These are phyloP conservation scores for Macrocentrus cingulum DNA, from an alignment of 1,140 invertebrate genomes.

Conservation along the genomic window DNA sequence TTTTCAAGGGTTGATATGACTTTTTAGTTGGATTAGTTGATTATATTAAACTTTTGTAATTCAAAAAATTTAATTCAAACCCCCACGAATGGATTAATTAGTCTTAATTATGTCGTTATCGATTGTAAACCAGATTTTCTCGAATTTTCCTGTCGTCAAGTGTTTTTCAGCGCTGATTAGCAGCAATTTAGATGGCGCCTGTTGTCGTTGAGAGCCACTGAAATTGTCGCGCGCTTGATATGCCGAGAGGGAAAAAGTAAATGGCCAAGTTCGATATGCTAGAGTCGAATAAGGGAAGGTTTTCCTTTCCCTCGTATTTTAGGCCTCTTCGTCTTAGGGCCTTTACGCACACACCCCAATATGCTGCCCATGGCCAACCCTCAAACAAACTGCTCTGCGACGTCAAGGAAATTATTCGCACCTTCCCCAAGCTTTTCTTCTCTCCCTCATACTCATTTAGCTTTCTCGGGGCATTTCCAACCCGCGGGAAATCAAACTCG, in stretches of 20 bases:
- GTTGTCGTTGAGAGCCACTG: conserved; percentile 34
- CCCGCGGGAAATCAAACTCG: conserved; percentile 30
- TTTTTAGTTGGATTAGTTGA: too few species aligned
- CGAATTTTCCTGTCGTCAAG: too few species aligned
- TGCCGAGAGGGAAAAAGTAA: conserved; percentile 44
- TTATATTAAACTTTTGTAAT: too few species aligned
- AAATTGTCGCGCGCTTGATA: conserved; percentile 21
- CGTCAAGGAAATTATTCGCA: conserved; percentile 46
- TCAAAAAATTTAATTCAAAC: too few species aligned
- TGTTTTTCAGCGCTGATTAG: too few species aligned
- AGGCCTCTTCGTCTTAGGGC: conserved; percentile 21
- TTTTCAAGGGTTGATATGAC: too few species aligned
- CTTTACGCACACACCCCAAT: conserved; percentile 15
- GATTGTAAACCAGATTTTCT: too few species aligned
- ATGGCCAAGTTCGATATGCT: conserved; percentile 40
- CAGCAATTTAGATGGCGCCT: neutral
- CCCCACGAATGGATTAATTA: too few species aligned
- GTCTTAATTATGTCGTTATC: too few species aligned
- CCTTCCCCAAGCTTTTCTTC: conserved; percentile 37
- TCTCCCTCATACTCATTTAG: conserved; percentile 13
- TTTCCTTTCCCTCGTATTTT: conserved; percentile 28
- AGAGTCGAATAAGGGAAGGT: too few species aligned
- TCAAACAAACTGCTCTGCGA: conserved; percentile 21
- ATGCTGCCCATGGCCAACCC: conserved; percentile 21
- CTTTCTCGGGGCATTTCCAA: neutral